Conservation (phyloP, 1,140 invertebrate genomes). For the Calliopsis andreniformis region DNA sequence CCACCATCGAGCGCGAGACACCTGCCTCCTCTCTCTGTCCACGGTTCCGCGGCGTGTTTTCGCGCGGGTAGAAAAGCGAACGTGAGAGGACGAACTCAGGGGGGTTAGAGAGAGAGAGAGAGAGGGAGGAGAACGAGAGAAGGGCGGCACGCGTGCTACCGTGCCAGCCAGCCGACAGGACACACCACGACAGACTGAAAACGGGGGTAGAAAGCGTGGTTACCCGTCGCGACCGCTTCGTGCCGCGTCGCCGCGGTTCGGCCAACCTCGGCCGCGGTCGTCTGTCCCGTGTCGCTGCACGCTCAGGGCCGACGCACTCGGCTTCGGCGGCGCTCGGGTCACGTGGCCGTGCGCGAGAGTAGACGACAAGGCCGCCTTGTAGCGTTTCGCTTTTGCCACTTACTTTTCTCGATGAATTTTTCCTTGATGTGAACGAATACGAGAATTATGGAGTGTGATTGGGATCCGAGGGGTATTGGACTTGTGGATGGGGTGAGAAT, state of each 20-base stretch:
- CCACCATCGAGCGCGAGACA: conserved; percentile 6
- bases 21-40: conserved; percentile 21
- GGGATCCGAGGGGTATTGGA: too few relatives aligned
- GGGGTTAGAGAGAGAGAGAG: conserved; percentile 40
- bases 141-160: conserved; percentile 46
- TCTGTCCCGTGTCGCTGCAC: conserved; percentile 9
- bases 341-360: conserved; percentile 42
- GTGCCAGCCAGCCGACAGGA: conserved; percentile 58
- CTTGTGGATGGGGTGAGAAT: too few relatives aligned
- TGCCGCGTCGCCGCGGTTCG: conserved; percentile 68
- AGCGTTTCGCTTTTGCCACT: neutral
- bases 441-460: neutral
- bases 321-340: conserved; percentile 59
- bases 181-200: conserved; percentile 78
- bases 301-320: conserved; percentile 58
- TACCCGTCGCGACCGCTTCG: conserved; percentile 77
- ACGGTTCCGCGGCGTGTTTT: neutral
- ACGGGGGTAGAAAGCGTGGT: conserved; percentile 79
- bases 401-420: neutral
- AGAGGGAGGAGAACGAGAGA: conserved; percentile 45
- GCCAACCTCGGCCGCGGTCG: conserved; percentile 11
- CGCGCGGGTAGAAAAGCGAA: conserved; percentile 22
- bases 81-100: conserved; percentile 37
- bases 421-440: neutral
- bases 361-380: conserved; percentile 16